Percentiles rank a stretch among this genome's conserved stretches.
Evolutionary conservation across 37 sponge, comb jelly and placozoan species (phyloP).

Genomic region (Hormiphora californensis): DNA sequence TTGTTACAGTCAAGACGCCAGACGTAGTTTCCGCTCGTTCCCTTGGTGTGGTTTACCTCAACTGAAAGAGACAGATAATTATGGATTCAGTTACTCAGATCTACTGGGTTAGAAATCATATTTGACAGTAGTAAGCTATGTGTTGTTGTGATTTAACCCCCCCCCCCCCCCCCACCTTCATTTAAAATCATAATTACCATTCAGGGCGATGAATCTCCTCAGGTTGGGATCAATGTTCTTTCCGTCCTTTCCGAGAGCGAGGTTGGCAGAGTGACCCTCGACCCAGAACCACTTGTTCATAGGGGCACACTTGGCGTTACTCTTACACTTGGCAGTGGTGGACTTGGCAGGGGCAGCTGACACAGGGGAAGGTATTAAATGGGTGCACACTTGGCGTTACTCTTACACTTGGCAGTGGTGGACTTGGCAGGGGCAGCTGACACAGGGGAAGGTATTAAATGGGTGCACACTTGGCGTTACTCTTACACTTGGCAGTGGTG

Average conservation of each 20-base stretch:
- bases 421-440: too few species aligned
- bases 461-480: too few species aligned
- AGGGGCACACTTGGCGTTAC: background rate
- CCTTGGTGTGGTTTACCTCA: background rate
- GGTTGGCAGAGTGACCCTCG: constrained; percentile 2
- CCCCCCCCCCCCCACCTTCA: too few species aligned
- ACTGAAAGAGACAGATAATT: background rate
- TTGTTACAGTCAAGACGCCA: constrained; percentile 2
- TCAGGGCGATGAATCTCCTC: background rate
- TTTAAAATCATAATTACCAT: background rate
- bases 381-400: too few species aligned
- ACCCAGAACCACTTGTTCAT: constrained; percentile 28
- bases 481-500: too few species aligned
- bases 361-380: too few species aligned
- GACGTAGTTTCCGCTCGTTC: background rate
- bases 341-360: background rate
- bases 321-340: background rate
- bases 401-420: too few species aligned
- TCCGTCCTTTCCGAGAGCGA: background rate
- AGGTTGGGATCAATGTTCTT: background rate
- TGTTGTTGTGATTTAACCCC: background rate
- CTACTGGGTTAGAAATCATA: background rate
- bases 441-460: too few species aligned
- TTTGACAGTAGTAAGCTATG: background rate
- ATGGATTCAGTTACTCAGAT: background rate